Percentiles rank a stretch among this genome's conserved stretches.
phyloP scores from a whole-genome alignment of 2,888 invertebrate genomes.

The Dynastes hyllus region DNA sequence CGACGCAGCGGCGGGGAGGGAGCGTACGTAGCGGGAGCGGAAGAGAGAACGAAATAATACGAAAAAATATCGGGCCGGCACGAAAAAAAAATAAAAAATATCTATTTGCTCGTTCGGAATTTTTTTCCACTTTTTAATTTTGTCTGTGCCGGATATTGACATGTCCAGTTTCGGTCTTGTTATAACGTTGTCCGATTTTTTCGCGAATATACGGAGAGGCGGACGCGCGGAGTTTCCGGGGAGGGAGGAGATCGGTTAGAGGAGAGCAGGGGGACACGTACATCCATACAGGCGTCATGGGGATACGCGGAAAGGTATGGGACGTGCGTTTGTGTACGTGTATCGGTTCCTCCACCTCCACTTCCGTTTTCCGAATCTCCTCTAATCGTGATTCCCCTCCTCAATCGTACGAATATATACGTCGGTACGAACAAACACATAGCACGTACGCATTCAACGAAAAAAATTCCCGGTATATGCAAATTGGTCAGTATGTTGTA shows the following conservation, averaged over 20 bases:
- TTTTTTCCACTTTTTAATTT: constrained; percentile 52
- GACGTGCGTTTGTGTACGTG: background rate
- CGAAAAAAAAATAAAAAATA: constrained; percentile 39
- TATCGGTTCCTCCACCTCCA: constrained; percentile 1
- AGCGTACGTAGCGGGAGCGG: background rate
- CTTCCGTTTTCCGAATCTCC: background rate
- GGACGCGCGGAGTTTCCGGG: background rate
- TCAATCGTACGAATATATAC: constrained; percentile 1
- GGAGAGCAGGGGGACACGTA: background rate
- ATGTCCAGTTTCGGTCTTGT: constrained; percentile 52
- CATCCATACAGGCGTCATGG: background rate
- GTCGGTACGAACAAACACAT: background rate
- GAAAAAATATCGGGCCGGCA: constrained; percentile 18
- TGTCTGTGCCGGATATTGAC: constrained; percentile 52
- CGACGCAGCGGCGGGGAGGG: background rate
- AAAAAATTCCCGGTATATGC: constrained; percentile 44
- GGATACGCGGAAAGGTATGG: too few relatives aligned
- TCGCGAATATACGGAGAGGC: constrained; percentile 15
- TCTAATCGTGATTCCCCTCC: constrained; percentile 17
- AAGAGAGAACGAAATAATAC: constrained; percentile 5
- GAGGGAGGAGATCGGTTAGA: background rate
- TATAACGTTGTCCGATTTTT: constrained; percentile 52
- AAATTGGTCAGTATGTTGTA: constrained; percentile 51
- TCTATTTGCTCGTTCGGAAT: constrained; percentile 50
- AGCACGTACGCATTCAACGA: constrained; percentile 9